Percentiles rank a stretch among this genome's conserved stretches.
phyloP scores from a whole-genome alignment of 92 coral and sea anemone species.

The Nematostella vectensis region DNA sequence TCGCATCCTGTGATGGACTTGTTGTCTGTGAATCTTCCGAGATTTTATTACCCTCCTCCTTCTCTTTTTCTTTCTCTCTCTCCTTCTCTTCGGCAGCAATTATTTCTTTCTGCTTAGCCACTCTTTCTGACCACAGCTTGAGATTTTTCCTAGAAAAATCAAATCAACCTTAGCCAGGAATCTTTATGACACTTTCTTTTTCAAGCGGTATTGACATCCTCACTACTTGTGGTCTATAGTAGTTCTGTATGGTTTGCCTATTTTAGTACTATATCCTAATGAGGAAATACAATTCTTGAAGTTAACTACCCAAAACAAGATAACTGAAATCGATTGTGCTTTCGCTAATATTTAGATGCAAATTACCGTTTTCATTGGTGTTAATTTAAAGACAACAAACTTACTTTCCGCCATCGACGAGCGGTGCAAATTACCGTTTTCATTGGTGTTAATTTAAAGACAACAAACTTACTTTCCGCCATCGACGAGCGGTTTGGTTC shows the following conservation, averaged over 20 bases:
- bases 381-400: not conserved
- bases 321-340: too few relatives aligned
- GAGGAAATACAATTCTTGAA: too few relatives aligned
- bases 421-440: too few relatives aligned
- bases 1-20: slow-evolving; percentile 9
- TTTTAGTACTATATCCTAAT: too few relatives aligned
- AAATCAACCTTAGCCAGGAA: not conserved
- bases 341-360: too few relatives aligned
- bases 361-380: not conserved
- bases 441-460: too few relatives aligned
- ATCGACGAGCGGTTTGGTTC: slow-evolving; percentile 65
- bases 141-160: slow-evolving; percentile 44
- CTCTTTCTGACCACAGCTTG: slow-evolving; percentile 67
- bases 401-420: not conserved
- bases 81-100: slow-evolving; percentile 5
- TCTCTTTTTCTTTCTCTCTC: slow-evolving; percentile 16
- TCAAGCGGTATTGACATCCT: too few relatives aligned
- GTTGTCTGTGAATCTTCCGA: not conserved
- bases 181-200: not conserved
- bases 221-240: too few relatives aligned
- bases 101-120: slow-evolving; percentile 47
- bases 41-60: not conserved
- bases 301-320: too few relatives aligned
- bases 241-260: too few relatives aligned
- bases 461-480: slow-evolving; percentile 98